Evolutionary conservation across 2,113 vertebrate species (phyloP), one percentile per base, ranked within the genome.

Genomic region (Ranitomeya imitator): DNA sequence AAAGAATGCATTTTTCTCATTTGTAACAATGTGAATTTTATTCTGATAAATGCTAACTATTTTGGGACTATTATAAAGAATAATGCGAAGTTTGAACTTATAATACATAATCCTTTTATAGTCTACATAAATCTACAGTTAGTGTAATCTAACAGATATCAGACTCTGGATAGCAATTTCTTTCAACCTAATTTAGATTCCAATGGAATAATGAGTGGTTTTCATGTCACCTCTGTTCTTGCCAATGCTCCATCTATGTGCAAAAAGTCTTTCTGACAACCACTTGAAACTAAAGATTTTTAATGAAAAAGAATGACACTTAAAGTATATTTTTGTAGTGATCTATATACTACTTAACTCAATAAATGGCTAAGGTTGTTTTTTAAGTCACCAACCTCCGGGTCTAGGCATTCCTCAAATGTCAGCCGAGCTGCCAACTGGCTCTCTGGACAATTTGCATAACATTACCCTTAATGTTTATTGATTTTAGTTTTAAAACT

Each of bases 401-500:
- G 82, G 82, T 85, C 81, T 45, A 63, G 51, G 45, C 81, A 89
- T 89, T 84, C 82, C 87, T 85, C 74, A 89, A 89, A 85, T 65
- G 82, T 89, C 87, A 89, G 45, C 82, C 74, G 14, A 85, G 87
- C 81, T 89, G 87, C 87, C 87, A 89, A 79, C 87, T 65, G 74
- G 45, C 87, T 85, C 87, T 52, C 82, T 67, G 81, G 80, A 18
- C 82, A 89, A 89, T 89, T 89, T 89, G 81, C 87, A 85, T 89
- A 89, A 54, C 87, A 89, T 89, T 89, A 89, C 87, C 87, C 87
- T 89, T 89, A 89, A 89, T 89, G 87, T 83, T 82, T 85, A 89
- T 89, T 89, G 87, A 89, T 89, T 89, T 85, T 89, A 89, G 81
- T 88, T 89, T 89, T 89, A 89, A 89, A 89, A 89, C 81, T 89